Evolutionary conservation across 2,113 vertebrate species (phyloP).

Genomic region (Dicerorhinus sumatrensis): DNA sequence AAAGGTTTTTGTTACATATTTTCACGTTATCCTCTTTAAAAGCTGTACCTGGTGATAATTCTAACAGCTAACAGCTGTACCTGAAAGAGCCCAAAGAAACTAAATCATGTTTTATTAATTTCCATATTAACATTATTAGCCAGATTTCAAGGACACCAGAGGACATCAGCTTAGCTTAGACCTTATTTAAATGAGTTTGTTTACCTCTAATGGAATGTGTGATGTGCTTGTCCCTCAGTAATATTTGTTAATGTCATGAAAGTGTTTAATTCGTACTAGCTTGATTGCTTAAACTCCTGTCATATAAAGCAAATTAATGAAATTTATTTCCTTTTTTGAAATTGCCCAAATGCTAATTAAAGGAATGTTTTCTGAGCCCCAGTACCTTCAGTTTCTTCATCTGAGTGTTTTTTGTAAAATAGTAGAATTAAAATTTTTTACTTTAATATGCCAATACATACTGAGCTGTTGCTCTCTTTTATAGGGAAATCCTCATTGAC

Average conservation of each 20-base stretch:
- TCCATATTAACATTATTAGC: neutral
- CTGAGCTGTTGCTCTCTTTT: constrained; percentile 76
- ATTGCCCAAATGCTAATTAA: neutral
- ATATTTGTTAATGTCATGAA: neutral
- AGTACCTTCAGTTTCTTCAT: neutral
- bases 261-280: neutral
- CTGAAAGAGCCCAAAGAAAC: neutral
- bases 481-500: constrained; percentile 99
- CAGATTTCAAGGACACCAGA: neutral
- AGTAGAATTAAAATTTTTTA: neutral
- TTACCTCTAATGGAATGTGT: neutral
- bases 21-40: neutral
- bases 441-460: neutral
- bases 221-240: neutral
- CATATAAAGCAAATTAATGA: neutral
- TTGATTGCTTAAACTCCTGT: neutral
- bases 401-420: constrained; percentile 7
- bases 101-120: neutral
- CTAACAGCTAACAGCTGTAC: neutral
- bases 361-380: neutral
- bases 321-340: constrained; percentile 25
- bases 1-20: neutral
- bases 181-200: neutral
- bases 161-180: neutral
- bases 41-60: neutral